phyloP scores from a whole-genome alignment of 2,113 vertebrate genomes.

The Phaethornis superciliosus region DNA sequence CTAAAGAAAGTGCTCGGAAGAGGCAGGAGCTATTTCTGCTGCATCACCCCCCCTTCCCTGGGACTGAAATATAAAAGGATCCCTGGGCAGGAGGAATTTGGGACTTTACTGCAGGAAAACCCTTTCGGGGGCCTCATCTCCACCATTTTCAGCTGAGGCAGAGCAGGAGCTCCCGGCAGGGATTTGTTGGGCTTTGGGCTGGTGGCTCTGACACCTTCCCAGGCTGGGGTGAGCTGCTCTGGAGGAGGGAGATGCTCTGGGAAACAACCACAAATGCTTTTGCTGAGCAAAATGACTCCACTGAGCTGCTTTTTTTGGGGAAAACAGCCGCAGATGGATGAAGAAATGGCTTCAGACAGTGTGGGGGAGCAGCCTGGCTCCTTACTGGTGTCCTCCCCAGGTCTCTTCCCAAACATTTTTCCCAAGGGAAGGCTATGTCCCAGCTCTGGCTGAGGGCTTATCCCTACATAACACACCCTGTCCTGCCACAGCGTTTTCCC shows the following conservation, averaged over 20 bases:
- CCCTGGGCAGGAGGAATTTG: slow-evolving; percentile 27
- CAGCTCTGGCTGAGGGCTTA: neutral
- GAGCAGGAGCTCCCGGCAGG: neutral
- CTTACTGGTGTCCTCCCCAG: neutral
- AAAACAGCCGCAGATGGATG: neutral
- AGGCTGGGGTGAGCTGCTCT: neutral
- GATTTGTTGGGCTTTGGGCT: neutral
- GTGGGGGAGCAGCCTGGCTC: neutral
- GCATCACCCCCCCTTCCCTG: neutral
- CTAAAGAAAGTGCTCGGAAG: neutral
- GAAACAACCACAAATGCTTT: neutral
- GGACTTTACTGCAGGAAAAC: slow-evolving; percentile 14
- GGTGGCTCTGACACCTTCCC: neutral
- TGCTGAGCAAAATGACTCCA: neutral
- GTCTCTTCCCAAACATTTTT: neutral
- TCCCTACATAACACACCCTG: neutral
- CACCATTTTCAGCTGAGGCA: neutral
- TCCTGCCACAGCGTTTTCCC: neutral
- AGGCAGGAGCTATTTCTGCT: slow-evolving; percentile 2
- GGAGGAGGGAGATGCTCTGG: neutral
- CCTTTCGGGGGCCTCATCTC: neutral
- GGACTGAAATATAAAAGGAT: neutral
- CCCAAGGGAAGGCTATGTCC: neutral
- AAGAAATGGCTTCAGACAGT: neutral
- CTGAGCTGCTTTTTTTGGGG: neutral